Evolutionary conservation across 2,113 vertebrate species (phyloP), one percentile per base, ranked within the genome.

Genomic region (Paradoxurus hermaphroditus): DNA sequence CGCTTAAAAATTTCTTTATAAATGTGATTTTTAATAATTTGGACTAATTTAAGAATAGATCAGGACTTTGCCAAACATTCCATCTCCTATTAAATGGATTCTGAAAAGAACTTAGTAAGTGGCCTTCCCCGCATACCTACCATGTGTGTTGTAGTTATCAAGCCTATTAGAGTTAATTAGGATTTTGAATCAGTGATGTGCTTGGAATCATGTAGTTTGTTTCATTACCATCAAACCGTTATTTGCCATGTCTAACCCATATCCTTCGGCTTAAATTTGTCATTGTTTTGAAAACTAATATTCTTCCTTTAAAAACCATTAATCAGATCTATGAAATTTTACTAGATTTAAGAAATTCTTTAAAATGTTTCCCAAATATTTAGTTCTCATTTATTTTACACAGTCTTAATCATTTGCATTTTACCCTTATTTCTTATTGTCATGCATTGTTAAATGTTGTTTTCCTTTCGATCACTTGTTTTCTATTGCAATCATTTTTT

Each of bases 221-320:
- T 87, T 96, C 92, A 78, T 78, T 84, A 39, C 34, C 16, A 44
- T 86, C 65, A 81, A 85, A 86, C 4, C 2, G 44, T 82, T 90
- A 87, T 36, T 92, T 92, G 19, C 70, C 31, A 23, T 94, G 10
- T 10, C 12, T 94, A 53, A 90, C 19, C 13, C 5, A 63, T 44
- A 46, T 89, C 67, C 7, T 82, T 91, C 16, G 67, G 78, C 44
- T 95, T 91, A 82, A 86, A 68, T 96, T 49, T 85, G 10, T 94
- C 36, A 25, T 27, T 87, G 10, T 62, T 96, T 95, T 86, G 44
- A 94, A 97, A 94, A 89, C 75, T 49, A 77, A 91, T 96, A 21
- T 31, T 84, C 4, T 77, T 92, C 18, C 18, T 95, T 65, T 59
- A 56, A 63, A 94, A 89, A 96, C 31, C 39, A 91, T 83, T 88